Base-by-base conservation (phyloP, 23 tunicate genomes). In the Pegea sp. region DNA sequence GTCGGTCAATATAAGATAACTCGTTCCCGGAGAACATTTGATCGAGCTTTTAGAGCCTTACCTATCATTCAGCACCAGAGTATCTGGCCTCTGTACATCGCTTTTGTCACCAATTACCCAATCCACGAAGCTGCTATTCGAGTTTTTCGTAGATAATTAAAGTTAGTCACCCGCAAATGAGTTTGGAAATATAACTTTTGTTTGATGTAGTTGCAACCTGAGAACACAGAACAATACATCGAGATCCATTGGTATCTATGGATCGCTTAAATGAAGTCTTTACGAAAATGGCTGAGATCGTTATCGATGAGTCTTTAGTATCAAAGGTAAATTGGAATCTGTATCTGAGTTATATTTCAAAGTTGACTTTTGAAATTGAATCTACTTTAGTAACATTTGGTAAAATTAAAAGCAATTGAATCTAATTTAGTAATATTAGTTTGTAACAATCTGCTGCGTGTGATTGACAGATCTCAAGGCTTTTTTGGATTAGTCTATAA, bases 211-310 rank as follows among this genome's bases (percentile, higher is more conserved):
- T 34, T 77, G 28, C 70, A 48, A 18, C 98, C 98, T 8, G 98
- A 89, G 66, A 69, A 77, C 43, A 54, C 76, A 0, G 98, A 89
- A 34, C 90, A 89, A 29, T 89, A 60, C 58, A 67, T 89, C 44
- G 96, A 34, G 98, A 89, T 11, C 77, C 77, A 56, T 44, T 89
- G 31, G 60, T 69, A 18, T 66, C 90, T 6, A 89, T 76, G 30
- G 90, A 71, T 50, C 90, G 81, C 30, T 50, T 80, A 44, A 90
- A 89, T 57, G 98, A 89, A 44, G 98, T 90, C 21, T 89, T 79
- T 27, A 51, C 34, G 24, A 65, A 77, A 29, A 59, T 89, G 6
- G 90, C 98, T 3, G 71, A 77, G 21, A 62, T 89, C 32, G 98
- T 89, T 0, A 89, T 77, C 44, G 74, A 89, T 54, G 98, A 89